These are phyloP conservation scores for Lepidurus arcticus DNA, from an alignment of 1,140 invertebrate genomes.

Conservation along the genomic window DNA sequence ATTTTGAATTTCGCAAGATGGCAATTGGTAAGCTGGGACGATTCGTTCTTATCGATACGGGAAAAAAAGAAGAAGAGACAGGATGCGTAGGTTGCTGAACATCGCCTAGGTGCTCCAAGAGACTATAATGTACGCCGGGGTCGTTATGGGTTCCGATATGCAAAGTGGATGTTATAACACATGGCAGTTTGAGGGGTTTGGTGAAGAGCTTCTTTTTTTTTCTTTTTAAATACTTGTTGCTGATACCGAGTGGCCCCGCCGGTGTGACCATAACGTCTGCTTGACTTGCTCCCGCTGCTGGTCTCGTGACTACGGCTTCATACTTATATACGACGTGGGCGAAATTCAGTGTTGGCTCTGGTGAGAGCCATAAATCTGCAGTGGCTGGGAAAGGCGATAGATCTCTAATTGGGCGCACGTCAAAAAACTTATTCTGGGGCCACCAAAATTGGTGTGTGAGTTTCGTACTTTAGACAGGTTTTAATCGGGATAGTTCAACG, in stretches of 20 bases:
- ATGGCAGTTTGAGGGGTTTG: background rate
- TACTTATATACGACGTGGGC: background rate
- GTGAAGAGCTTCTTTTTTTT: background rate
- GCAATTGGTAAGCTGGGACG: background rate
- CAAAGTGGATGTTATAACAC: constrained; percentile 12
- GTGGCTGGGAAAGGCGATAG: background rate
- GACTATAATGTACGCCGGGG: background rate
- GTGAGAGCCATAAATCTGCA: constrained; percentile 1
- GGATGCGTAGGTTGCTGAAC: background rate
- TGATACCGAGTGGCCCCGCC: background rate
- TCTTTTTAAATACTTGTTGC: background rate
- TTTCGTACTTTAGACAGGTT: background rate
- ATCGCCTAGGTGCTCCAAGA: background rate
- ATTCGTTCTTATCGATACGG: background rate
- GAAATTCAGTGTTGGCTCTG: background rate
- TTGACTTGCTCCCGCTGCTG: background rate
- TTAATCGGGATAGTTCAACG: no score
- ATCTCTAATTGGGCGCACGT: constrained; percentile 21
- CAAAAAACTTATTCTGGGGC: background rate
- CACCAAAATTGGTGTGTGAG: background rate
- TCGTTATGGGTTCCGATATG: constrained; percentile 21
- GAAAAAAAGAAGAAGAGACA: background rate
- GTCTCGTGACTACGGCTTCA: background rate
- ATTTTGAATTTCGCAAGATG: background rate
- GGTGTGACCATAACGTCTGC: constrained; percentile 16